Evolutionary conservation across 2,888 invertebrate species (phyloP).

Genomic region (Horisme vitalbata): DNA sequence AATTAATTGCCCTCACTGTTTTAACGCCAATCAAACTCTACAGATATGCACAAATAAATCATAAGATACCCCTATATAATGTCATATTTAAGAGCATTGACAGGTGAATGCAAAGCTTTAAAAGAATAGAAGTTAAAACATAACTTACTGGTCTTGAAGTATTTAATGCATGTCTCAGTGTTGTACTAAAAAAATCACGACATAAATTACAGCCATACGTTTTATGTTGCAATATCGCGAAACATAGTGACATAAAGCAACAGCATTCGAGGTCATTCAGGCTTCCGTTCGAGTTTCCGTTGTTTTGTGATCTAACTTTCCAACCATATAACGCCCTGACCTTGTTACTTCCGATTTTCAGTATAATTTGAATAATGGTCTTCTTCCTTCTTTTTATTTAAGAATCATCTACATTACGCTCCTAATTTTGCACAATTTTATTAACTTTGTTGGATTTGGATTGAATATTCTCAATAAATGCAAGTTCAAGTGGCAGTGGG

Average conservation of each 20-base stretch:
- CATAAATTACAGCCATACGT: neutral
- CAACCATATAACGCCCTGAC: constrained; percentile 25
- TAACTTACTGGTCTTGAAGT: too few species aligned
- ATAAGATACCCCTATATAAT: neutral
- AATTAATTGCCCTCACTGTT: constrained; percentile 51
- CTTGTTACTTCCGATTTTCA: constrained; percentile 23
- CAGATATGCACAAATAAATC: constrained; percentile 1
- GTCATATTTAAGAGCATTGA: neutral
- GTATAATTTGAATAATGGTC: constrained; percentile 9
- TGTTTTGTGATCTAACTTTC: constrained; percentile 34
- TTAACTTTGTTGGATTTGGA: too few species aligned
- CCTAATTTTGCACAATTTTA: too few species aligned
- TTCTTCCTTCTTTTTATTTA: neutral
- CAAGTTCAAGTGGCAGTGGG: too few species aligned
- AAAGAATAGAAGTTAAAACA: too few species aligned
- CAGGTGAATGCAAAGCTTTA: neutral
- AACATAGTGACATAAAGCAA: constrained; percentile 19
- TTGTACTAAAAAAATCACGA: constrained; percentile 3
- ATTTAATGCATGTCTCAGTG: too few species aligned
- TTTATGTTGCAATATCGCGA: constrained; percentile 24
- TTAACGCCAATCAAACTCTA: constrained; percentile 41
- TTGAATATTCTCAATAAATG: too few species aligned
- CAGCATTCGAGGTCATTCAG: constrained; percentile 30
- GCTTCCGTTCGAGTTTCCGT: constrained; percentile 37
- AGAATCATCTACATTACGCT: neutral